These are phyloP conservation scores for Crotophaga sulcirostris DNA, from an alignment of 2,113 vertebrate genomes.

Conservation along the genomic window DNA sequence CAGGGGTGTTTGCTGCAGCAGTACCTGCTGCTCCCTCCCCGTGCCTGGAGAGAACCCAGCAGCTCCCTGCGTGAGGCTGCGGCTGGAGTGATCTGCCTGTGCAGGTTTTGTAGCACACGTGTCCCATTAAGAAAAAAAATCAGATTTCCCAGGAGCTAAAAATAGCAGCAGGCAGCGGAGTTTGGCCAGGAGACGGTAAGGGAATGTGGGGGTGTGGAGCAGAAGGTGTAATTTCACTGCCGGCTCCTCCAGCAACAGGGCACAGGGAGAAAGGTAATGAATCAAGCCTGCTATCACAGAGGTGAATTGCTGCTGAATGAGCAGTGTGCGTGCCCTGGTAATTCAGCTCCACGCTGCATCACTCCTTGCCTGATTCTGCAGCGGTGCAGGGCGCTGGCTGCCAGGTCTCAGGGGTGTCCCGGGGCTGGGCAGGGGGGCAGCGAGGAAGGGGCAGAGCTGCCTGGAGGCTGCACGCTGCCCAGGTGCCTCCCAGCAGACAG, in stretches of 20 bases:
- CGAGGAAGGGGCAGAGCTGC: background rate
- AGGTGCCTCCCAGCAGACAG: background rate
- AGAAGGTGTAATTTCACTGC: constrained; percentile 28
- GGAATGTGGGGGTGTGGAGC: background rate
- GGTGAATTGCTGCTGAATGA: background rate
- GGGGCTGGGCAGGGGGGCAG: background rate
- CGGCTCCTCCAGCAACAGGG: background rate
- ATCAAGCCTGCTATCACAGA: background rate
- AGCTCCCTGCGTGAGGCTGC: rapidly evolving
- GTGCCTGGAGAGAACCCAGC: rapidly evolving
- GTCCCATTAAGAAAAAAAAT: constrained; percentile 49
- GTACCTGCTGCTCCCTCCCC: background rate
- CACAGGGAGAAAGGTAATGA: background rate
- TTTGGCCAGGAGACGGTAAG: background rate
- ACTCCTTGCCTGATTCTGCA: rapidly evolving
- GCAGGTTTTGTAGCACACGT: background rate
- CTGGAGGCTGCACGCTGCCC: background rate
- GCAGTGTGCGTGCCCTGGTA: rapidly evolving
- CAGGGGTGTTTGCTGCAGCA: rapidly evolving
- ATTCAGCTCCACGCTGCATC: background rate
- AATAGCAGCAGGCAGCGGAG: constrained; percentile 18
- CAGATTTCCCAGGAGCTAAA: constrained; percentile 40
- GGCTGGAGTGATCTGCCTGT: background rate
- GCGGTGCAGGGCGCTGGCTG: background rate
- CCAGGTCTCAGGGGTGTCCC: too few relatives aligned